These are phyloP conservation scores for Sparus aurata DNA, from an alignment of 2,797 vertebrate genomes.

Conservation along the genomic window DNA sequence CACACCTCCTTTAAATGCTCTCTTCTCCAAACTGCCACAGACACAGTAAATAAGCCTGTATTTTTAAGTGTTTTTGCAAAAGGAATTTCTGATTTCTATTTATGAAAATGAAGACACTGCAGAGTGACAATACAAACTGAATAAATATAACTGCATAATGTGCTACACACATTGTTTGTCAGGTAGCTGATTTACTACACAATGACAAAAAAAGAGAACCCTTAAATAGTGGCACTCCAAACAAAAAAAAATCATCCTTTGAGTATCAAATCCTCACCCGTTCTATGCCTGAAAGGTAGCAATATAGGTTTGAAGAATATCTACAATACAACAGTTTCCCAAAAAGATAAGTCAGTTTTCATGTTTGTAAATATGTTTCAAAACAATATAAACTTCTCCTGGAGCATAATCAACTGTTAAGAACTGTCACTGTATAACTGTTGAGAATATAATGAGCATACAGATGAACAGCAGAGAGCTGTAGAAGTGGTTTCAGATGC, in stretches of 20 bases:
- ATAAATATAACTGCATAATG: slow-evolving; percentile 5
- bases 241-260: background rate
- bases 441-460: background rate
- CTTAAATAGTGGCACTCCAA: background rate
- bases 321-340: background rate
- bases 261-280: background rate
- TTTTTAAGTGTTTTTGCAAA: slow-evolving; percentile 23
- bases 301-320: background rate
- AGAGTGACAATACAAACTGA: background rate
- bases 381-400: background rate
- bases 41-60: slow-evolving; percentile 17
- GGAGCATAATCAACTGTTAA: background rate
- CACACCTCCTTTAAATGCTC: background rate
- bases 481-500: background rate
- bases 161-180: background rate
- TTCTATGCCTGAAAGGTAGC: background rate
- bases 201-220: background rate
- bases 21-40: slow-evolving; percentile 1
- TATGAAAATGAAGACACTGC: slow-evolving; percentile 21
- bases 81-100: background rate
- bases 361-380: background rate
- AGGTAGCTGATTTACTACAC: slow-evolving; percentile 2
- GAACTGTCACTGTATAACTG: too few relatives aligned
- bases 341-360: background rate
- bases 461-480: background rate